Percentiles rank a stretch among this genome's conserved stretches.
Conservation (phyloP, 2,113 vertebrate species). For the Corythornis cristatus region DNA sequence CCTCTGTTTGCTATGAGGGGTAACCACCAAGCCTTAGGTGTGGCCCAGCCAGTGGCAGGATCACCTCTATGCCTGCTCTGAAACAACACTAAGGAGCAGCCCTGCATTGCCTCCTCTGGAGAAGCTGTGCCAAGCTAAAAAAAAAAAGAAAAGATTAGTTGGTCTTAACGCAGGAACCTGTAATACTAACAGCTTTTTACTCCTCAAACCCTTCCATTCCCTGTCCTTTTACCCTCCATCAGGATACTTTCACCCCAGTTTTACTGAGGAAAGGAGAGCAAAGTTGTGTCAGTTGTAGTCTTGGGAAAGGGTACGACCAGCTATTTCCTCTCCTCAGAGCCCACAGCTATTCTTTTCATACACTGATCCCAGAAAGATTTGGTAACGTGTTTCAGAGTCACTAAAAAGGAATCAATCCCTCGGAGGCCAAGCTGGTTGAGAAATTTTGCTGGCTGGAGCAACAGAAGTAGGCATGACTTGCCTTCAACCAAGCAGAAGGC, state of each 20-base stretch:
- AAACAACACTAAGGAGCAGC: not conserved
- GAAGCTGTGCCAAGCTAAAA: not conserved
- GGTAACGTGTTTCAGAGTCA: not conserved
- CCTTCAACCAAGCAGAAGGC: conserved; percentile 3
- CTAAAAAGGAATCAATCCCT: not conserved
- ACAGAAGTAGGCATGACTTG: conserved; percentile 18
- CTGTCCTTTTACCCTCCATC: not conserved
- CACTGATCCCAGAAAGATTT: not conserved
- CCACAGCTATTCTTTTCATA: not conserved
- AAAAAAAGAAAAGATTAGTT: not conserved
- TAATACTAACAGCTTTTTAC: not conserved
- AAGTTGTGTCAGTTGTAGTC: not conserved
- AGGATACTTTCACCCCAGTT: not conserved
- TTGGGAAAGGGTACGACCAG: not conserved
- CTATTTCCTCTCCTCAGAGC: not conserved
- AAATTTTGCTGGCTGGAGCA: conserved; percentile 6
- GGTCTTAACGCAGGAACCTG: not conserved
- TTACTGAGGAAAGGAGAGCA: not conserved
- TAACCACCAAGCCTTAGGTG: not conserved
- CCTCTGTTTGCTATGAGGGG: not conserved
- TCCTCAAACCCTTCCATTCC: not conserved
- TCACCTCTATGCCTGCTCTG: not conserved
- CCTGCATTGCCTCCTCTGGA: not conserved
- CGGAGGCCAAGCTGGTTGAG: not conserved
- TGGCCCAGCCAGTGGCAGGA: accelerated